These are phyloP conservation scores for Alligator mississippiensis DNA, from an alignment of 2,113 vertebrate genomes.

Conservation along the genomic window DNA sequence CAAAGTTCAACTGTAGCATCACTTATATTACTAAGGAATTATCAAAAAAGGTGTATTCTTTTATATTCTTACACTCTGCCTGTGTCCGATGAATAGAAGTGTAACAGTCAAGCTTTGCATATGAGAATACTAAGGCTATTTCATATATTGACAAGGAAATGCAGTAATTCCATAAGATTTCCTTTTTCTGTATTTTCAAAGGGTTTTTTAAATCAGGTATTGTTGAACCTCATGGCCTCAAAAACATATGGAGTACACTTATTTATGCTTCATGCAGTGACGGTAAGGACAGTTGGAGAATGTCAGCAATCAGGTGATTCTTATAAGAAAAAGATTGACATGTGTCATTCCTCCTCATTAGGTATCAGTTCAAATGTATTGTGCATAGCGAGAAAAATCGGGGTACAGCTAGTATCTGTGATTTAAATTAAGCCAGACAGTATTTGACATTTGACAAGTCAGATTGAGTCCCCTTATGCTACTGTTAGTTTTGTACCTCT, in stretches of 20 bases:
- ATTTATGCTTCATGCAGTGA: neutral
- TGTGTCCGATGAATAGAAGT: neutral
- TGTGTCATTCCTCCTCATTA: conserved; percentile 11
- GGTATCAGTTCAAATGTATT: neutral
- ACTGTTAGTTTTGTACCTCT: conserved; percentile 28
- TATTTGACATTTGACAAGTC: neutral
- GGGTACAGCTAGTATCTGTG: neutral
- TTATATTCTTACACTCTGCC: neutral
- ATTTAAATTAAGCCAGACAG: neutral
- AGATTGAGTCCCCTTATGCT: neutral
- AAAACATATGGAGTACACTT: neutral
- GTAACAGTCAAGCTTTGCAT: conserved; percentile 1
- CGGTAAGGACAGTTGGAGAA: neutral
- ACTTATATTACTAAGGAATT: conserved; percentile 40
- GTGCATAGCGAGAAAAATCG: conserved; percentile 1
- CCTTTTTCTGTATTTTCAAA: neutral
- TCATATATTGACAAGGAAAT: conserved; percentile 15
- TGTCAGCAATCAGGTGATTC: neutral
- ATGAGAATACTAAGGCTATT: conserved; percentile 7
- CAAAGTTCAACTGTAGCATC: conserved; percentile 17
- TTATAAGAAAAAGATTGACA: neutral
- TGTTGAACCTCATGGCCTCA: neutral
- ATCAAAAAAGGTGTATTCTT: conserved; percentile 17
- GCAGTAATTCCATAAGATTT: neutral
- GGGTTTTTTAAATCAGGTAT: neutral